Evolutionary conservation across 2,888 invertebrate species (phyloP).

Genomic region (Pachydiplax longipennis): DNA sequence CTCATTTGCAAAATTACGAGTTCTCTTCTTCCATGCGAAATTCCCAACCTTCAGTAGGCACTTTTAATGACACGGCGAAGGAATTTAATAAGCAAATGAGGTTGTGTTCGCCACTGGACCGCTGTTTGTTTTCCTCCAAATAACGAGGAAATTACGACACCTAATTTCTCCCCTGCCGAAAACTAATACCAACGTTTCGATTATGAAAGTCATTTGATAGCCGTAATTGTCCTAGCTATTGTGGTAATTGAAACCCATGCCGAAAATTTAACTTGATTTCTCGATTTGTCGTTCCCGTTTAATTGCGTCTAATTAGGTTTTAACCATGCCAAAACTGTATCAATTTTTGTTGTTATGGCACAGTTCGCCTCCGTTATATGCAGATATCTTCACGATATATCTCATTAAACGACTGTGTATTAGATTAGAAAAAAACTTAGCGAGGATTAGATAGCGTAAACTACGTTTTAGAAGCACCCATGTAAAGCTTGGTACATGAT

Average conservation of each 20-base stretch:
- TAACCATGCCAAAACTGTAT: not conserved
- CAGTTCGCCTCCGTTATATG: not conserved
- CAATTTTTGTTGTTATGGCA: not conserved
- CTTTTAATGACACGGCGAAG: not conserved
- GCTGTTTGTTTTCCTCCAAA: not conserved
- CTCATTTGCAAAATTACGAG: too few relatives aligned
- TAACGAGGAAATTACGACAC: not conserved
- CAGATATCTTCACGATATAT: not conserved
- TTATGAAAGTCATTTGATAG: not conserved
- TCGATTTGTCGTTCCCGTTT: not conserved
- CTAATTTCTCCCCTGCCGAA: not conserved
- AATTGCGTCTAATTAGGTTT: not conserved
- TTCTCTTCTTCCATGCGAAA: too few relatives aligned
- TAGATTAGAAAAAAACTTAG: too few relatives aligned
- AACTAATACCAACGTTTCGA: not conserved
- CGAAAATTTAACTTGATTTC: slow-evolving; percentile 17
- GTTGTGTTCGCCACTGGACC: not conserved
- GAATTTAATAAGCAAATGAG: not conserved
- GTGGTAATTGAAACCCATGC: not conserved
- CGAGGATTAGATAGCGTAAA: too few relatives aligned
- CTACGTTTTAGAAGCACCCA: too few relatives aligned
- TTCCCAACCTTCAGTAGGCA: too few relatives aligned
- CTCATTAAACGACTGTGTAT: too few relatives aligned
- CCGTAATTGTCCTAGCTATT: not conserved
- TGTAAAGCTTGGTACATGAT: too few relatives aligned